Evolutionary conservation across 2,888 invertebrate genomes (phyloP).

Genomic region (Epinotia brunnichana): DNA sequence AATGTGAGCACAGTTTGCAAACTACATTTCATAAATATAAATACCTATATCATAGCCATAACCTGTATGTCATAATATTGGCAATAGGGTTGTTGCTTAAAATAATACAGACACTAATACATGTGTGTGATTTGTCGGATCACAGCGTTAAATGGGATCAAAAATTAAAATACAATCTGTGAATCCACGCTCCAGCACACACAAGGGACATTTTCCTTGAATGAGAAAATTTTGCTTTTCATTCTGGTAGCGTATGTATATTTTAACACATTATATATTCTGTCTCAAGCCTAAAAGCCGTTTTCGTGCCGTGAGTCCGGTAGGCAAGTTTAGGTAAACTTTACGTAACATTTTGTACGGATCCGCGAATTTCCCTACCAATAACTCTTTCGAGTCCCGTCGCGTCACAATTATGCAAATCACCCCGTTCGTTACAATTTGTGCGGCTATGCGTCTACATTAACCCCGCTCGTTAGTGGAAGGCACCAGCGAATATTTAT

Average conservation of each 20-base stretch:
- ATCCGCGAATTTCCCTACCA: background rate
- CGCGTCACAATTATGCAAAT: conserved; percentile 39
- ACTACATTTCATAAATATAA: no score
- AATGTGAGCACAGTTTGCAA: no score
- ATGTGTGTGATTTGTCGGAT: background rate
- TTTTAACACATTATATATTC: background rate
- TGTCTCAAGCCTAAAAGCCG: background rate
- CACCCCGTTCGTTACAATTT: conserved; percentile 30
- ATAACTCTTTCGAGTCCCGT: conserved; percentile 18
- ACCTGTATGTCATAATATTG: no score
- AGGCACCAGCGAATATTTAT: conserved; percentile 3
- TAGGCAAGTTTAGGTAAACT: background rate
- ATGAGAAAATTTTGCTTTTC: background rate
- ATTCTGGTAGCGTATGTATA: background rate
- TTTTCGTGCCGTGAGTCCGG: background rate
- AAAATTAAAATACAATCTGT: background rate
- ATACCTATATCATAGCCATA: no score
- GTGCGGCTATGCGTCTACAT: conserved; percentile 8
- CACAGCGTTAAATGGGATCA: background rate
- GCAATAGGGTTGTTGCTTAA: no score
- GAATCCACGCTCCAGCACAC: background rate
- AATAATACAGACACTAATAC: background rate
- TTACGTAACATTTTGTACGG: conserved; percentile 10
- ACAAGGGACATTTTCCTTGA: background rate
- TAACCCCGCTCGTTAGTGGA: conserved; percentile 11